Evolutionary conservation across 2,888 invertebrate species (phyloP), one percentile per base, ranked within the genome.

Genomic region (Hemicrepidius hirtus): DNA sequence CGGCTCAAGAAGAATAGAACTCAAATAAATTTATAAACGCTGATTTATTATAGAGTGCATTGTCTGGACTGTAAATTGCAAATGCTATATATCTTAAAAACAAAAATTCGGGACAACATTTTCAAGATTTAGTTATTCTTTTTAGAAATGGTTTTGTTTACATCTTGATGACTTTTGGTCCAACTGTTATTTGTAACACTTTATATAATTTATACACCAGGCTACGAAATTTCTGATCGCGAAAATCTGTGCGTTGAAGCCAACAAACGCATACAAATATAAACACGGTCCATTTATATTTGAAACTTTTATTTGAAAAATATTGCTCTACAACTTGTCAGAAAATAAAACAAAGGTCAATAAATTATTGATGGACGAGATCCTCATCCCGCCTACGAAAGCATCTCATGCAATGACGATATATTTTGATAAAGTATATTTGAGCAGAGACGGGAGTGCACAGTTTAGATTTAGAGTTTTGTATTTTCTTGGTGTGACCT

Each of bases 1-100:
- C 84, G 84, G 82, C 82, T 84, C 83, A 83, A 84, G 84, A 85
- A 85, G 83, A 85, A 85, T 84, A 84, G 84, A 82, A 83, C 82
- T 79, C 80, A 81, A 82, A 85, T 85, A 85, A 85, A 85, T 85
- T 85, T 85, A 84, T 85, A 85, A 84, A 84, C 80, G 82, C 81
- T 85, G 84, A 85, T 85, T 85, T 85, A 85, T 80, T 72, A 73
- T 71, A 66, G 79, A 77, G 79, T 83, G 83, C 83, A 84, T 84
- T 83, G 84, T 84, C 84, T 83, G 82, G 82, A 83, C 79, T 83
- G 82, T 59, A 67, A 70, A 71, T 71, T 41, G 60, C 49, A 49
- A 68, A 62, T 49, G 20, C 16, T 7, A 50, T 64, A 62, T 63
- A 49, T 66, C 53, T 67, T 44, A 57, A 7, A 32, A 68, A 68